Conservation (phyloP, 2,797 vertebrate genomes). For the Harpagifer antarcticus region DNA sequence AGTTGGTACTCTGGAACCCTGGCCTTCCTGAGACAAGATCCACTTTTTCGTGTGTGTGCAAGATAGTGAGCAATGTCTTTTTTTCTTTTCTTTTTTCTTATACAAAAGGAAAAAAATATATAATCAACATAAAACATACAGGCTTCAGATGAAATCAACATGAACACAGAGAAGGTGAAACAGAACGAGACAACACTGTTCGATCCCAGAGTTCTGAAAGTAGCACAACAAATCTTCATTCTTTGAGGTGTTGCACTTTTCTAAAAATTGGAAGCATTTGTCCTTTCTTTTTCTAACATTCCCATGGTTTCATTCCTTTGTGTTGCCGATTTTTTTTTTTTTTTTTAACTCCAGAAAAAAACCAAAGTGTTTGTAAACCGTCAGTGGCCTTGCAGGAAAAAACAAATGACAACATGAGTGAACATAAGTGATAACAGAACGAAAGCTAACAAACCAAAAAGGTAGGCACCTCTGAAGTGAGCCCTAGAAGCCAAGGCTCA, state of each 20-base stretch:
- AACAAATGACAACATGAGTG: constrained; percentile 62
- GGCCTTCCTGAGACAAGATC: constrained; percentile 98
- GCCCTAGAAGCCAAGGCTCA: constrained; percentile 79
- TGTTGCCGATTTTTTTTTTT: constrained; percentile 51
- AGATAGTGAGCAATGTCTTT: constrained; percentile 93
- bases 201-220: constrained; percentile 98
- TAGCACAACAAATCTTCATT: constrained; percentile 92
- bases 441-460: constrained; percentile 80
- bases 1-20: constrained; percentile 97
- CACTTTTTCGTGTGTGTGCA: constrained; percentile 93
- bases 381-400: constrained; percentile 87
- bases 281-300: constrained; percentile 79
- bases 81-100: constrained; percentile 73
- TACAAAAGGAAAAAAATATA: constrained; percentile 84
- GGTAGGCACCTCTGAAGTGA: constrained; percentile 87
- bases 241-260: constrained; percentile 87
- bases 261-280: constrained; percentile 89
- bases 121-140: constrained; percentile 86
- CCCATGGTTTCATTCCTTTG: constrained; percentile 79
- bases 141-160: constrained; percentile 85
- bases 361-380: constrained; percentile 95
- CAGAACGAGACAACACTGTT: constrained; percentile 89
- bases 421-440: constrained; percentile 60
- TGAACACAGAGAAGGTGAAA: constrained; percentile 80
- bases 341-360: constrained; percentile 88